A percentile compares a stretch with the other conserved stretches of the same genome.
phyloP scores from a whole-genome alignment of 2,797 vertebrate species.

The Sparus aurata region DNA sequence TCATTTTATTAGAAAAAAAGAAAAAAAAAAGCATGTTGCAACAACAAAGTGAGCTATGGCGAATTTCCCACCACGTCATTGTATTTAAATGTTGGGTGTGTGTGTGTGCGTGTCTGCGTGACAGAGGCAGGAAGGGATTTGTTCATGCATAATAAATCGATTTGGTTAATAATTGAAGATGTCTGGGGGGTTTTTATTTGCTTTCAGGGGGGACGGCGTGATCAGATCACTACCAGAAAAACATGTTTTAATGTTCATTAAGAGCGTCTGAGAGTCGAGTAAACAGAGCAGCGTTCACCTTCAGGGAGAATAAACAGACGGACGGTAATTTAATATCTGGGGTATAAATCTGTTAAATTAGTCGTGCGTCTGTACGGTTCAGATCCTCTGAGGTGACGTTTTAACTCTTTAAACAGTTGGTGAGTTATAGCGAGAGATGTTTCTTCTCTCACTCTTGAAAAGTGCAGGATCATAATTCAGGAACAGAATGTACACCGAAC shows the following conservation, averaged over 20 bases:
- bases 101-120: constrained; percentile 64
- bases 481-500: neutral
- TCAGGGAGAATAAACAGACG: neutral
- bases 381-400: too few species aligned
- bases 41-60: constrained; percentile 90
- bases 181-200: constrained; percentile 58
- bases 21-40: constrained; percentile 92
- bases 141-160: constrained; percentile 89
- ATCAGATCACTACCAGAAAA: neutral
- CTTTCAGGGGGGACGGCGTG: neutral
- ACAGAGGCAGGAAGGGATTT: constrained; percentile 81
- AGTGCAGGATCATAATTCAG: neutral
- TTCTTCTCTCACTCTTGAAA: neutral
- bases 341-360: neutral
- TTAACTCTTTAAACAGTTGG: too few species aligned
- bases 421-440: neutral
- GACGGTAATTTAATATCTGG: neutral
- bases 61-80: constrained; percentile 86
- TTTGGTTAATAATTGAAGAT: constrained; percentile 87
- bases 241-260: neutral
- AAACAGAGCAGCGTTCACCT: neutral
- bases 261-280: neutral
- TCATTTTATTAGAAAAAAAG: constrained; percentile 94
- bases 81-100: constrained; percentile 86
- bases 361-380: too few species aligned